Conservation (phyloP, 1,140 invertebrate genomes). For the Aphaenogaster floridana region DNA sequence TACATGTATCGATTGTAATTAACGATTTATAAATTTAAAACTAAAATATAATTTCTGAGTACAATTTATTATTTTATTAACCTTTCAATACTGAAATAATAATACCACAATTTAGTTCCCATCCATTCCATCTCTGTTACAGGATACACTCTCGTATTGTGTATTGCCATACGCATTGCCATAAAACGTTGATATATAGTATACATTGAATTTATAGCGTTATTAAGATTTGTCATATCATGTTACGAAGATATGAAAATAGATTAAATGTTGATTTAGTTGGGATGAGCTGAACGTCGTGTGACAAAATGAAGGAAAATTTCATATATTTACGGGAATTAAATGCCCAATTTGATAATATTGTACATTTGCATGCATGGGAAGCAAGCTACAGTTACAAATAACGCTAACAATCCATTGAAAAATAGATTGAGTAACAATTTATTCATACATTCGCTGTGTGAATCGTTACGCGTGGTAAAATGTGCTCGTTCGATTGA, state of each 20-base stretch:
- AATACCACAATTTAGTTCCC: neutral
- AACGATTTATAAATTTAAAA: neutral
- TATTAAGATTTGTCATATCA: slow-evolving; percentile 29
- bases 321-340: slow-evolving; percentile 46
- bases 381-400: slow-evolving; percentile 1
- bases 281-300: neutral
- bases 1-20: neutral
- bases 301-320: slow-evolving; percentile 4
- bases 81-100: neutral
- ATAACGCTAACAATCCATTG: slow-evolving; percentile 35
- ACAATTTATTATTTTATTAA: neutral
- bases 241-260: neutral
- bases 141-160: neutral
- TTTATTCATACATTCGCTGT: slow-evolving; percentile 28
- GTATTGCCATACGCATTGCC: too few relatives aligned
- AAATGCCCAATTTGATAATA: slow-evolving; percentile 45
- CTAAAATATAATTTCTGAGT: neutral
- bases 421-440: slow-evolving; percentile 31
- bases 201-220: neutral
- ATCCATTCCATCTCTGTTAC: neutral
- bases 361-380: neutral
- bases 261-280: neutral
- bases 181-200: neutral
- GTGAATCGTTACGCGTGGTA: slow-evolving; percentile 1
- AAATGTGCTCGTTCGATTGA: slow-evolving; percentile 42